Base-by-base conservation (phyloP, 37 sponge, comb jelly and placozoan genomes). In the Eunapius fragilis region DNA sequence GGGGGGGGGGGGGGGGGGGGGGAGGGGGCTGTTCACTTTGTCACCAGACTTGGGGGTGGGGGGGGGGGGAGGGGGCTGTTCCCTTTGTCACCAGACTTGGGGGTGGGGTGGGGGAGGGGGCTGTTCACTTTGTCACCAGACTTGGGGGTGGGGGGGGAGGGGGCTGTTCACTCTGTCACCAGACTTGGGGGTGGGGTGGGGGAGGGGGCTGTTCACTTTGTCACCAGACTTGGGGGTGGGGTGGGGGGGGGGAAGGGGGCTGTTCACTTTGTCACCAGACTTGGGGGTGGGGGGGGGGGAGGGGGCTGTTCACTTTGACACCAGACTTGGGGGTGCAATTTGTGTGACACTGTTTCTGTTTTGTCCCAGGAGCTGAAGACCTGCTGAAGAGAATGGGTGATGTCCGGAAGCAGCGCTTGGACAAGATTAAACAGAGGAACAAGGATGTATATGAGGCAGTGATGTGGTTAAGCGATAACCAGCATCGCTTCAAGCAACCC, bases 381-480 rank as follows among this genome's bases (percentile, higher is more conserved):
- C 83, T 93, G 79, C 71, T 98, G 41, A 37, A 82, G 24, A 72
- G 74, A 48, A 90, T 93, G 68, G 80, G 93, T 67, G 93, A 95
- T 35, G 81, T 95, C 14, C 34, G 86, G 27, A 93, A 87, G 37
- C 89, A 85, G 78, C 84, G 98, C 14, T 76, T 96, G 32, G 79
- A 95, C 31, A 80, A 38, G 67, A 87, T 99, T 9, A 72, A 79
- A 38, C 80, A 76, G 50, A 80, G 30, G 67, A 89, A 91, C 68
- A 69, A 76, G 17, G 89, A 94, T 47, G 87, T 96, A 0, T 87
- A 77, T n/a, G 76, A 86, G 7, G 97, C 96, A 71, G 86, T 97
- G 34, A 75, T 91, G 68, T 99, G 99, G 99, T 91, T 99, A 22
- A 36, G 82, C n/a, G 76, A 82, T 22, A 95, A 99, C 85, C 89